Evolutionary conservation across 2,113 vertebrate species (phyloP).

Genomic region (Ursus arctos): DNA sequence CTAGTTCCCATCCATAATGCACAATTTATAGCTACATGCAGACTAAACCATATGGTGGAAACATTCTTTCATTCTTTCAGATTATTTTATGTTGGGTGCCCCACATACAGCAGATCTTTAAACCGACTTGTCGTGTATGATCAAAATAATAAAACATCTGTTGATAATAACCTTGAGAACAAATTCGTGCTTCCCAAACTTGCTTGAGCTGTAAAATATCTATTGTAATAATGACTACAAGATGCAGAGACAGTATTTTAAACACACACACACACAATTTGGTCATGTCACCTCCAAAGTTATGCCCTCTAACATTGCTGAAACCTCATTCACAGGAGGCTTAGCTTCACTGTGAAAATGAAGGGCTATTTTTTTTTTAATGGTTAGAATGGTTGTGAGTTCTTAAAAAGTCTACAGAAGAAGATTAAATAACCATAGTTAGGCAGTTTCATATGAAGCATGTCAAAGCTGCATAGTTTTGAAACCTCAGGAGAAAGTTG

Average conservation of each 20-base stretch:
- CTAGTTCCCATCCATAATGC: constrained; percentile 43
- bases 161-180: constrained; percentile 73
- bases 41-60: constrained; percentile 58
- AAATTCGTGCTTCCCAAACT: constrained; percentile 69
- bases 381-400: constrained; percentile 16
- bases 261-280: background rate
- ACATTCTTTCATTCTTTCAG: constrained; percentile 71
- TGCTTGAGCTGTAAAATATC: constrained; percentile 37
- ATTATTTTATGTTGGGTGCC: constrained; percentile 67
- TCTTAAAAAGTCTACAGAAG: constrained; percentile 51
- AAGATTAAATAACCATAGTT: constrained; percentile 66
- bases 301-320: background rate
- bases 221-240: constrained; percentile 12
- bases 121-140: constrained; percentile 52
- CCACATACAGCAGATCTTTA: constrained; percentile 20
- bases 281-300: constrained; percentile 17
- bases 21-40: constrained; percentile 73
- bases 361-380: constrained; percentile 4
- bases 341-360: background rate
- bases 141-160: constrained; percentile 71
- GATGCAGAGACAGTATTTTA: background rate
- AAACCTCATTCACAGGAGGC: constrained; percentile 65
- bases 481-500: constrained; percentile 74
- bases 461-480: constrained; percentile 73
- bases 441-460: constrained; percentile 73